A percentile compares a stretch with the other conserved stretches of the same genome.
Evolutionary conservation across 2,113 vertebrate species (phyloP).

Genomic region (Meriones unguiculatus): DNA sequence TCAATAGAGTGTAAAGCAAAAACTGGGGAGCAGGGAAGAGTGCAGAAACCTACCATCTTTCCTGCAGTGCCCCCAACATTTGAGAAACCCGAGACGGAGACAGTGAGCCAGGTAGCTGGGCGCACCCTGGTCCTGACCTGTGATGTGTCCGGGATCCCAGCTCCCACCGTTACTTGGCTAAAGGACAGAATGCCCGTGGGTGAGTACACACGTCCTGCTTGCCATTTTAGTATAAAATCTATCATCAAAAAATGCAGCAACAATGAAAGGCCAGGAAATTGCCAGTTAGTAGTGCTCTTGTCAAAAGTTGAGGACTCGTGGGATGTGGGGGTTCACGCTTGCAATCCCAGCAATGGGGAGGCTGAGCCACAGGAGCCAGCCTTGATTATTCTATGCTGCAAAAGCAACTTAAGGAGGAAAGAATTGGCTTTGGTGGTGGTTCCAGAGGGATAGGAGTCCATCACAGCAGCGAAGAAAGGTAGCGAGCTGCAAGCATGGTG

Average conservation of each 20-base stretch:
- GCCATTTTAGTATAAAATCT: rapidly evolving
- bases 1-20: background rate
- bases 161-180: constrained; percentile 91
- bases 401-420: background rate
- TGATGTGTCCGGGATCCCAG: constrained; percentile 86
- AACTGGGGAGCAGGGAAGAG: background rate
- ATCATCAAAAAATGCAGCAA: background rate
- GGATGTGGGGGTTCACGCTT: background rate
- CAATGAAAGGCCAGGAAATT: rapidly evolving
- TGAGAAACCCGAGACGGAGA: constrained; percentile 86
- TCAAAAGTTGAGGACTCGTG: background rate
- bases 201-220: constrained; percentile 71
- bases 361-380: background rate
- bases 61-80: constrained; percentile 87
- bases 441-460: background rate
- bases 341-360: background rate
- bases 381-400: background rate
- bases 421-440: background rate
- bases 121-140: constrained; percentile 90
- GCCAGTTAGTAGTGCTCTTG: rapidly evolving
- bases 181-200: constrained; percentile 92
- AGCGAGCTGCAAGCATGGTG: background rate
- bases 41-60: background rate
- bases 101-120: constrained; percentile 87
- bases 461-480: no score